Base-by-base conservation (phyloP, 1,140 invertebrate species). In the Probaryconus sp. region DNA sequence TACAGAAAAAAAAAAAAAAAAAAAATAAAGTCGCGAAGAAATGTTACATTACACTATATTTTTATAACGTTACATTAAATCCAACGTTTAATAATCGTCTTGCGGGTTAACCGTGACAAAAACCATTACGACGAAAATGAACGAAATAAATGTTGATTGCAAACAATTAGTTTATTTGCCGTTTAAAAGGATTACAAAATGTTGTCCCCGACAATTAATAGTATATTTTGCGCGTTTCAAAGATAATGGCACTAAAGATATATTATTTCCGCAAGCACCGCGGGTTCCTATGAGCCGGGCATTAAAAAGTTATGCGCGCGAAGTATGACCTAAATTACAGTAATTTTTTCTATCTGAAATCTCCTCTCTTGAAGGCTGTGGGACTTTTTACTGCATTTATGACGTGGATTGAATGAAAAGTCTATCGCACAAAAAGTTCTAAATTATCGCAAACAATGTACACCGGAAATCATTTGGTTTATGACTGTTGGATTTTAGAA, bases 331-430 rank as follows among this genome's bases (percentile, higher is more conserved):
- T 45, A 69, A 69, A 69, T 69, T 60, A 69, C 53, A 31, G 63
- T 33, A 68, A 58, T 67, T 67, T 56, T 65, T 65, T 65, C 61
- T 47, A 65, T 65, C 61, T 65, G 24, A 24, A 55, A 58, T 67
- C 63, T 50, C 21, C 21, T 42, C 50, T 37, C 63, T 67, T 13
- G 50, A 67, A 55, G 40, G 63, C 42, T 67, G 10, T 40, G 33
- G 42, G 63, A 47, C 50, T 55, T 56, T 35, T 30, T 37, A 37
- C 42, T 45, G 48, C 48, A 65, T 28, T 51, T 65, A 65, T 45
- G 40, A 65, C 16, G 31, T 50, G 47, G 30, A 67, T 67, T 56
- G 50, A 67, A 67, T 67, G 55, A 67, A 67, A 67, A 67, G 28
- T 55, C 50, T 55, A 56, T 67, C 28, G 7, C 43, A 50, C 28